A percentile compares a stretch with the other conserved stretches of the same genome.
Conservation (phyloP, 1,140 invertebrate genomes). For the Brachionus plicatilis region DNA sequence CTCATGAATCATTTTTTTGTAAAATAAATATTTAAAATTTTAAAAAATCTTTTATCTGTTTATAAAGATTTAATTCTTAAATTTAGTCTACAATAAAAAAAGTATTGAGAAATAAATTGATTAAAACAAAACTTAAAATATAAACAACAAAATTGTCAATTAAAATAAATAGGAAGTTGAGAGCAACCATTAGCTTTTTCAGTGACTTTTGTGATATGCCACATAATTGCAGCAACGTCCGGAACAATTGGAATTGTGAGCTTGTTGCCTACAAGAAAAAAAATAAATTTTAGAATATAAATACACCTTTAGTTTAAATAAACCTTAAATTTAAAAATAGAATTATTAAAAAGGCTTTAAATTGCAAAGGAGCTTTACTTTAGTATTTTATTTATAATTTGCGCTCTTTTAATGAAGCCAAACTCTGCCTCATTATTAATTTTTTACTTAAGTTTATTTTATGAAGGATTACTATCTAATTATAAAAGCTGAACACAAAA, state of each 20-base stretch:
- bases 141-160: conserved; percentile 37
- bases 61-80: neutral
- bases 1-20: neutral
- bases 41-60: neutral
- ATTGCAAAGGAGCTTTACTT: too few relatives aligned
- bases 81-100: neutral
- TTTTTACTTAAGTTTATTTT: too few relatives aligned
- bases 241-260: conserved; percentile 11
- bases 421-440: too few relatives aligned
- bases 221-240: neutral
- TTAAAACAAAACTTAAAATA: conserved; percentile 32
- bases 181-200: neutral
- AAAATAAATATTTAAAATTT: neutral
- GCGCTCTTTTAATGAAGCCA: too few relatives aligned
- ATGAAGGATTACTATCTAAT: too few relatives aligned
- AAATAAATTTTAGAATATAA: neutral
- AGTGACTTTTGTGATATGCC: conserved; percentile 23
- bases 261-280: conserved; percentile 8
- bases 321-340: too few relatives aligned
- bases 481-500: too few relatives aligned
- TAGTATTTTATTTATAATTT: too few relatives aligned
- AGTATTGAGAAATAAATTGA: neutral
- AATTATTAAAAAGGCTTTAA: too few relatives aligned
- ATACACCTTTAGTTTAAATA: neutral
- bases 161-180: conserved; percentile 20